Percentiles rank a stretch among this genome's conserved stretches.
Evolutionary conservation across 2,888 invertebrate species (phyloP).

Genomic region (Harpalus rubripes): DNA sequence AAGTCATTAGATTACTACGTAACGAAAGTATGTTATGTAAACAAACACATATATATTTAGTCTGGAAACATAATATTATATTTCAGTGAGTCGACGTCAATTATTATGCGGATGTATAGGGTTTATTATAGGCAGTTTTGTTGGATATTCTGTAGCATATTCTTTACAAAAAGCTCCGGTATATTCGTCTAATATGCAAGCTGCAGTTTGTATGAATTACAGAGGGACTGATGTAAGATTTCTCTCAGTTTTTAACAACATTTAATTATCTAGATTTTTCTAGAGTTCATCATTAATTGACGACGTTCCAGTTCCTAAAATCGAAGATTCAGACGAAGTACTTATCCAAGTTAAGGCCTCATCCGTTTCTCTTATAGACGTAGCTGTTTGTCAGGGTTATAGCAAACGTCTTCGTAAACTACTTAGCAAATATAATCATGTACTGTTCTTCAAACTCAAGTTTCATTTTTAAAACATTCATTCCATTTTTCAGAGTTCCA

Average conservation of each 20-base stretch:
- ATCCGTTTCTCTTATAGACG: slow-evolving; percentile 81
- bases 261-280: slow-evolving; percentile 66
- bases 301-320: slow-evolving; percentile 79
- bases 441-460: slow-evolving; percentile 65
- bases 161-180: slow-evolving; percentile 71
- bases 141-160: slow-evolving; percentile 75
- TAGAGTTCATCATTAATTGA: slow-evolving; percentile 80
- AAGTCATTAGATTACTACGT: slow-evolving; percentile 68
- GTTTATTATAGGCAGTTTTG: slow-evolving; percentile 74
- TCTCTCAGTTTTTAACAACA: background rate
- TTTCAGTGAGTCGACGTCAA: slow-evolving; percentile 73
- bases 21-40: slow-evolving; percentile 70
- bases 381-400: slow-evolving; percentile 82
- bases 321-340: slow-evolving; percentile 79
- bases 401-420: slow-evolving; percentile 73
- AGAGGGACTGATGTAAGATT: slow-evolving; percentile 75
- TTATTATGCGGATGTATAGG: slow-evolving; percentile 75
- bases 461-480: slow-evolving; percentile 12
- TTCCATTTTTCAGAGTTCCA: slow-evolving; percentile 71
- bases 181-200: slow-evolving; percentile 75
- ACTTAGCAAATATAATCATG: slow-evolving; percentile 72
- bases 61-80: background rate
- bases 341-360: slow-evolving; percentile 82
- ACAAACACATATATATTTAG: slow-evolving; percentile 11
- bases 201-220: slow-evolving; percentile 75